These are phyloP conservation scores for Teleiodes luculella DNA, from an alignment of 2,888 invertebrate species.

Conservation along the genomic window DNA sequence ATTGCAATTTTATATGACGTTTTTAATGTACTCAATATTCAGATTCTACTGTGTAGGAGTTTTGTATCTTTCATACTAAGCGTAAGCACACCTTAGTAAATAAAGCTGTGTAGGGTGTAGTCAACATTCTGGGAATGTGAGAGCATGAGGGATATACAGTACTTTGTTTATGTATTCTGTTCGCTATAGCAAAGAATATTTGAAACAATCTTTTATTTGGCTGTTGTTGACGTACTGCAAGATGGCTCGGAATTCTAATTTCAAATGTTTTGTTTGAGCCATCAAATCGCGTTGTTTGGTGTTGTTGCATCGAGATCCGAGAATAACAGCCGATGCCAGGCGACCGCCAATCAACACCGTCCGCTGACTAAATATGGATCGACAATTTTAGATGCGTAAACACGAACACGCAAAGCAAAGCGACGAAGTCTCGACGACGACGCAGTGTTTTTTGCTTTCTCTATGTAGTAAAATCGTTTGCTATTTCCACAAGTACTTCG, in stretches of 20 bases:
- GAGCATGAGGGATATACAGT: no score
- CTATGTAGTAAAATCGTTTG: background rate
- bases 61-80: no score
- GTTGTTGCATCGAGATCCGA: conserved; percentile 2
- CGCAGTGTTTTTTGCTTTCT: conserved; percentile 4
- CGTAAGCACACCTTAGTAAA: no score
- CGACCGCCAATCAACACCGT: conserved; percentile 14
- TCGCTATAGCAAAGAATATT: no score
- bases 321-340: conserved; percentile 15
- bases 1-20: background rate
- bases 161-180: no score
- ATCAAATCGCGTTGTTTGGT: conserved; percentile 9
- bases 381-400: conserved; percentile 16
- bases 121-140: no score
- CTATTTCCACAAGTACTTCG: background rate
- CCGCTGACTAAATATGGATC: conserved; percentile 16
- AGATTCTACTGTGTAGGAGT: no score
- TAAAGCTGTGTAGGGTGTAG: no score
- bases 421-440: background rate
- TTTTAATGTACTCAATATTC: background rate
- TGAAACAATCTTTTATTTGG: no score
- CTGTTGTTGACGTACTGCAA: background rate
- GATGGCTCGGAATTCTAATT: conserved; percentile 1
- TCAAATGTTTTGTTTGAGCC: conserved; percentile 4
- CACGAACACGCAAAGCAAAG: background rate